Percentiles rank a stretch among this genome's conserved stretches.
Conservation (phyloP, 1,140 invertebrate genomes). For the Caenorhabditis remanei region DNA sequence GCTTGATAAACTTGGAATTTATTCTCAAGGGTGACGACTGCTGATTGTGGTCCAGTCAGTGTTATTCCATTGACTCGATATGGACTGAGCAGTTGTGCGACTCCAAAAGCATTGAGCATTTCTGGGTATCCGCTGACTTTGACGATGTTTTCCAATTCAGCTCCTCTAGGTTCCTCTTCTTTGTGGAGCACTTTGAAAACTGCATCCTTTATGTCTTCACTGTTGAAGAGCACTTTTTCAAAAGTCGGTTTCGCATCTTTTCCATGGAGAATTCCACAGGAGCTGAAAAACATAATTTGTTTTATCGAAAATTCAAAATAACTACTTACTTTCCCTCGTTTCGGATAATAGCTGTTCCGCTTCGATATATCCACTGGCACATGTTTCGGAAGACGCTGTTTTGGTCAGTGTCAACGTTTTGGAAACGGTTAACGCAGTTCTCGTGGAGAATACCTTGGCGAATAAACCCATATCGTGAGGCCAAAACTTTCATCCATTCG, state of each 20-base stretch:
- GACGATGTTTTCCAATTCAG: slow-evolving; percentile 8
- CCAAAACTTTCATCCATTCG: slow-evolving; percentile 63
- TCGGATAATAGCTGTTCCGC: slow-evolving; percentile 53
- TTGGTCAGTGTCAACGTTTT: slow-evolving; percentile 38
- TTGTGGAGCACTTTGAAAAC: slow-evolving; percentile 64
- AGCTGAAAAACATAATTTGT: not conserved
- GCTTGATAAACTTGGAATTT: slow-evolving; percentile 64
- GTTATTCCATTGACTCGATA: slow-evolving; percentile 58
- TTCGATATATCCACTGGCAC: slow-evolving; percentile 62
- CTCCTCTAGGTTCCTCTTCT: slow-evolving; percentile 19
- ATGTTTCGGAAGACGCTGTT: slow-evolving; percentile 59
- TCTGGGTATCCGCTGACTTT: slow-evolving; percentile 55
- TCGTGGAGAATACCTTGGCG: slow-evolving; percentile 63
- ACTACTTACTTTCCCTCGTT: slow-evolving; percentile 49
- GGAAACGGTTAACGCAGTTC: slow-evolving; percentile 61
- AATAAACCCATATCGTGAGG: slow-evolving; percentile 58
- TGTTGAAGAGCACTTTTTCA: slow-evolving; percentile 50
- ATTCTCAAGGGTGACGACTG: slow-evolving; percentile 57
- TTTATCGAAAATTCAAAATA: not conserved
- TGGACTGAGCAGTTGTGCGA: slow-evolving; percentile 55
- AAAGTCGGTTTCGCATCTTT: slow-evolving; percentile 32
- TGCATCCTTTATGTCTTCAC: slow-evolving; percentile 21
- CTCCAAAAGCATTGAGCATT: slow-evolving; percentile 59
- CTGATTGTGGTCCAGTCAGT: not conserved
- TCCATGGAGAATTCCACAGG: slow-evolving; percentile 38